Evolutionary conservation across 2,113 vertebrate genomes (phyloP).

Genomic region (Hippoglossus stenolepis): DNA sequence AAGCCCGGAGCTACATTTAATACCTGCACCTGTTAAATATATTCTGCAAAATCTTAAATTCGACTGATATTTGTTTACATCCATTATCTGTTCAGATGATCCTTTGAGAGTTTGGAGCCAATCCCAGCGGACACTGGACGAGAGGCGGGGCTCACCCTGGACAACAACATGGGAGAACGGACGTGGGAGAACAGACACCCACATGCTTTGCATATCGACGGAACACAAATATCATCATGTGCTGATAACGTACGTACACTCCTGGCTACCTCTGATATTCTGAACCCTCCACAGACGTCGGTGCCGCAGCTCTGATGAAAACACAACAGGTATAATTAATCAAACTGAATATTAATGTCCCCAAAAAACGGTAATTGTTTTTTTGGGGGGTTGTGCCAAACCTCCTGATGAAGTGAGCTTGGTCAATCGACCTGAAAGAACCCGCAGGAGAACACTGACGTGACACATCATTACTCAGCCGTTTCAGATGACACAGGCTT

Average conservation of each 20-base stretch:
- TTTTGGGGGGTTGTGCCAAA: slow-evolving; percentile 4
- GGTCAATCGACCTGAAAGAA: slow-evolving; percentile 29
- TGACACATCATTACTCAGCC: slow-evolving; percentile 34
- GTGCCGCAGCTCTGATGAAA: too few species aligned
- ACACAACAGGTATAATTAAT: slow-evolving; percentile 26
- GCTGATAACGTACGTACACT: background rate
- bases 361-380: too few species aligned
- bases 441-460: background rate
- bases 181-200: background rate
- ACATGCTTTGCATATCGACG: slow-evolving; percentile 8
- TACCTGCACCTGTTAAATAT: too few species aligned
- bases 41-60: too few species aligned
- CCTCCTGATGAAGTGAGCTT: slow-evolving; percentile 2
- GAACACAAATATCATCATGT: slow-evolving; percentile 12
- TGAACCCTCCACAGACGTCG: background rate
- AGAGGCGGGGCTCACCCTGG: too few species aligned
- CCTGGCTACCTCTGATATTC: slow-evolving; percentile 8
- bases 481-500: slow-evolving; percentile 6
- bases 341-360: slow-evolving; percentile 20
- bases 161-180: background rate
- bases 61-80: too few species aligned
- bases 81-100: too few species aligned
- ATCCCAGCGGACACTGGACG: too few species aligned
- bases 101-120: too few species aligned
- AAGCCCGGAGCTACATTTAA: too few species aligned